Evolutionary conservation across 2,797 vertebrate genomes (phyloP), one percentile per base, ranked within the genome.

Genomic region (Poeciliopsis turneri): DNA sequence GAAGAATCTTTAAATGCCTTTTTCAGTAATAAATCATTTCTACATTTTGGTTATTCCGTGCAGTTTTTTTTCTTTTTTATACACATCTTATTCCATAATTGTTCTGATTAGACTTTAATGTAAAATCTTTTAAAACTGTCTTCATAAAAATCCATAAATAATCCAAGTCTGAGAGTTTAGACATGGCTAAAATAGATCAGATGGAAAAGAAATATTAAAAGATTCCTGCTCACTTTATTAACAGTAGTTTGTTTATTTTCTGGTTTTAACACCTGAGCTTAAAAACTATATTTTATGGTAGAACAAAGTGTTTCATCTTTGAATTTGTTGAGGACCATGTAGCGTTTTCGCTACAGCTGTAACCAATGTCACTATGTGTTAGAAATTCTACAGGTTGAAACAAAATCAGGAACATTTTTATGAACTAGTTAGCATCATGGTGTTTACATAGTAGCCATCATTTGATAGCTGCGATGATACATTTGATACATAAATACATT

Each of bases 1-100:
- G 88, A 83, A 87, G 77, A 92, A 91, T 90, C 87, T 92, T 87
- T 79, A 51, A 87, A 90, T 87, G 83, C 84, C 80, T 90, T 90
- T 92, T 93, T 43, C 81, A 84, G 84, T 88, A 92, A 94, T 93
- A 94, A 94, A 93, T 74, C 59, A 93, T 94, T 94, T 94, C 69
- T 94, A 93, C 88, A 64, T 72, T 72, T 64, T 36, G 25, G 11
- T 75, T n/a, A 28, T 73, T 74, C 28, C 75, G 13, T 18, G 9
- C 20, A 73, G 28, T 23, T 45, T 10, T 30, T 3, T 33, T 33
- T 36, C 4, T 36, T 6, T 16, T 33, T 18, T 10, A 45, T 1
- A 25, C 5, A 0, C 36, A 2, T 33, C 18, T 23, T 36, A 36
- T 12, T 25, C 13, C 39, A 13, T 66, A 23, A 39, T 68, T n/a